Conservation (phyloP, 2,113 vertebrate genomes). For the Theropithecus gelada region DNA sequence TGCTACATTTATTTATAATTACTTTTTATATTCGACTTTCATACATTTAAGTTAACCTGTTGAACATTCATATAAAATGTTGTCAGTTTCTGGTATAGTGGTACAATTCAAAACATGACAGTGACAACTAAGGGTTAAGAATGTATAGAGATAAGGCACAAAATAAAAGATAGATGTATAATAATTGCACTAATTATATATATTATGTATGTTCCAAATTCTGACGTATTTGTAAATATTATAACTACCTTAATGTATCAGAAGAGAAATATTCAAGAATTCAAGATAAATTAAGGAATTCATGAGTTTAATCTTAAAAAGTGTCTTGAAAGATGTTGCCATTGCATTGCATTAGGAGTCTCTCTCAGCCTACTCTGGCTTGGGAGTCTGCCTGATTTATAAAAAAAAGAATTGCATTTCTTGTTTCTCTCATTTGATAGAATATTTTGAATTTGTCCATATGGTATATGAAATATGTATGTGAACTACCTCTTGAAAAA, state of each 20-base stretch:
- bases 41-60: background rate
- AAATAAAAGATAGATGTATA: constrained; percentile 18
- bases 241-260: constrained; percentile 44
- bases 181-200: constrained; percentile 26
- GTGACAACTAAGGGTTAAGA: background rate
- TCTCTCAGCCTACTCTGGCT: no score
- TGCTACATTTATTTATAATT: background rate
- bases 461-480: background rate
- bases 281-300: constrained; percentile 29
- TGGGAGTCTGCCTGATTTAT: no score
- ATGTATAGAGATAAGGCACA: background rate
- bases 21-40: background rate
- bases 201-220: constrained; percentile 28
- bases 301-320: constrained; percentile 22
- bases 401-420: background rate
- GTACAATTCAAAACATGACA: background rate
- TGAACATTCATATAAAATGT: constrained; percentile 12
- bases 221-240: constrained; percentile 44
- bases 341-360: background rate
- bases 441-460: constrained; percentile 29
- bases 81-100: background rate
- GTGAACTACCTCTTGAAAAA: background rate
- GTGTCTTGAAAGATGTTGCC: constrained; percentile 12
- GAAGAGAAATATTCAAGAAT: constrained; percentile 16
- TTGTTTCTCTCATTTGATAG: constrained; percentile 39